Evolutionary conservation across 2,113 vertebrate genomes (phyloP).

Genomic region (Piprites chloris): DNA sequence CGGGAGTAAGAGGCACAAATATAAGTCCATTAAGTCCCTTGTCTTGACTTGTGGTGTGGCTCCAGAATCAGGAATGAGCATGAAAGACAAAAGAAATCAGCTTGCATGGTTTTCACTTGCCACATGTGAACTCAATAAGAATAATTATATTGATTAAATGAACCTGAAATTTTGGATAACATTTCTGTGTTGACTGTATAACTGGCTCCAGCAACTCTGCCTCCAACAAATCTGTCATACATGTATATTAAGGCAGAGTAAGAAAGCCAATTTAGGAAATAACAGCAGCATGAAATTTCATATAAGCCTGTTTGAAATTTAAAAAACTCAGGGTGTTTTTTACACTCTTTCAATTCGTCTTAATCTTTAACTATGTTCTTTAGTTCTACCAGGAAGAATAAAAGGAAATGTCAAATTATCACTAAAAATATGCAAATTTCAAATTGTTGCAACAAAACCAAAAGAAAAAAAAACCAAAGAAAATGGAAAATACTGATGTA

Average conservation of each 20-base stretch:
- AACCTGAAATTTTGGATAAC: background rate
- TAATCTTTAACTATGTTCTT: background rate
- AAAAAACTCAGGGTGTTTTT: background rate
- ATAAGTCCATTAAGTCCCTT: background rate
- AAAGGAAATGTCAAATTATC: background rate
- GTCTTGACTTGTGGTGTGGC: background rate
- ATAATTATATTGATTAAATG: background rate
- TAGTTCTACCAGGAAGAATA: background rate
- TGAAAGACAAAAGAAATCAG: background rate
- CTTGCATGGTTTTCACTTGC: background rate
- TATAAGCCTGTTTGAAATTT: background rate
- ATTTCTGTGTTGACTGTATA: background rate
- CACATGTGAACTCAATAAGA: background rate
- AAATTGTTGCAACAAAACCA: background rate
- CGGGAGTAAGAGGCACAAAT: background rate
- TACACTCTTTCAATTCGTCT: background rate
- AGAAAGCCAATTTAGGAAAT: background rate
- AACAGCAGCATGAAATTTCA: background rate
- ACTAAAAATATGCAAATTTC: background rate
- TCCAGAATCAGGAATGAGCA: background rate
- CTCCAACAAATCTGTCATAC: background rate
- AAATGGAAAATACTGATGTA: background rate
- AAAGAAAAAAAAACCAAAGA: background rate
- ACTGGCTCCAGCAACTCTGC: background rate
- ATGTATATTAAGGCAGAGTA: background rate